A percentile compares a stretch with the other conserved stretches of the same genome.
phyloP scores from a whole-genome alignment of 2,888 invertebrate genomes.

The Acrobasis suavella region DNA sequence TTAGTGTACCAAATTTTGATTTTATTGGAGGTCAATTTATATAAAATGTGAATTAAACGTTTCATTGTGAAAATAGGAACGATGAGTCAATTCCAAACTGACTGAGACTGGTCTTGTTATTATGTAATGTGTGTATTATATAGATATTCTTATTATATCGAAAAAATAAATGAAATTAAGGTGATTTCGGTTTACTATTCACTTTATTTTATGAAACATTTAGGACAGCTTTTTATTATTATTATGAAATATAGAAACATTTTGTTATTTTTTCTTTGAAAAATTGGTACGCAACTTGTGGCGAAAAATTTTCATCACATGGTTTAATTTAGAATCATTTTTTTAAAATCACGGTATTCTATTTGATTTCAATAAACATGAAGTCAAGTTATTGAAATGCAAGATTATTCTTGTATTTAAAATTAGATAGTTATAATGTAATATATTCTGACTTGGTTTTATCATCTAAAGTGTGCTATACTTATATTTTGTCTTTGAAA shows the following conservation, averaged over 20 bases:
- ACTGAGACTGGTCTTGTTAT: slow-evolving; percentile 68
- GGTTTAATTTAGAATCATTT: too few relatives aligned
- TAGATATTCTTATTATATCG: slow-evolving; percentile 23
- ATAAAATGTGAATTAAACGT: not conserved
- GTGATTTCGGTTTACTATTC: not conserved
- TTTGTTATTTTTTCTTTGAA: too few relatives aligned
- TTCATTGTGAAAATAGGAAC: slow-evolving; percentile 33
- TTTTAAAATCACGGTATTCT: not conserved
- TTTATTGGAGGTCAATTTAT: not conserved
- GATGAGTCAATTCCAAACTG: slow-evolving; percentile 61
- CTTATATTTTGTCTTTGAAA: slow-evolving; percentile 24
- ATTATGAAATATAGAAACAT: too few relatives aligned
- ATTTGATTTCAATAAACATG: not conserved
- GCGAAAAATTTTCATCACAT: too few relatives aligned
- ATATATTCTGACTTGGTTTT: slow-evolving; percentile 7
- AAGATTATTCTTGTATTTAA: not conserved
- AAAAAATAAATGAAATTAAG: not conserved
- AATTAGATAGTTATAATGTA: slow-evolving; percentile 19
- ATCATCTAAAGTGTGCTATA: slow-evolving; percentile 14
- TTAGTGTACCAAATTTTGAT: not conserved
- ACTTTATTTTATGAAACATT: not conserved
- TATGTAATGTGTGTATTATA: slow-evolving; percentile 33
- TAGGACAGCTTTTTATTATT: too few relatives aligned
- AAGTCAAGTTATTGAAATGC: not conserved
- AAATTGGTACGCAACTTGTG: too few relatives aligned